These are phyloP conservation scores for Gallinago nigripennis DNA, from an alignment of 2,797 vertebrate species.

Conservation along the genomic window DNA sequence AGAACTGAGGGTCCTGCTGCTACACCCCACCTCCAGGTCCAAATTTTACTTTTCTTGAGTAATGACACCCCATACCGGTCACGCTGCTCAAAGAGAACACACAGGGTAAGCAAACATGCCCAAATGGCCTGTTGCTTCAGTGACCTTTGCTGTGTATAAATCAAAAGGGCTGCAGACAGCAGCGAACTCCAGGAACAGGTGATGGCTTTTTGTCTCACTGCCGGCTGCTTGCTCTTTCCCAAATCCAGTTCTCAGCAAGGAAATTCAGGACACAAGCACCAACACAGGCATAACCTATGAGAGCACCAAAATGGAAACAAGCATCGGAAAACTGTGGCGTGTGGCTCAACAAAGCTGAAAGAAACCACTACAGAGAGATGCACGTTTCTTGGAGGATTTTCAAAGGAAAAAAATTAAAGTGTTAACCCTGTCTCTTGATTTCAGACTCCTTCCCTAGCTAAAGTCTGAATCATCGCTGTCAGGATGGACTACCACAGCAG, in stretches of 20 bases:
- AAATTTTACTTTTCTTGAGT: background rate
- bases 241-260: background rate
- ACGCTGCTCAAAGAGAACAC: background rate
- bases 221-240: background rate
- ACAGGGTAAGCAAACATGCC: background rate
- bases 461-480: accelerated
- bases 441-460: background rate
- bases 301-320: background rate
- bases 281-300: background rate
- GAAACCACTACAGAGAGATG: background rate
- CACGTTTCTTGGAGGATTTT: background rate
- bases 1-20: background rate
- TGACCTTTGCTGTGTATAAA: background rate
- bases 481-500: background rate
- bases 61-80: background rate
- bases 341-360: background rate
- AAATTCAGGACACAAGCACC: background rate
- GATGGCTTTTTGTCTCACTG: background rate
- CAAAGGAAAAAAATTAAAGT: background rate
- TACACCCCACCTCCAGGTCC: background rate
- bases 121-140: background rate
- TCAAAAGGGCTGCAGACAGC: background rate
- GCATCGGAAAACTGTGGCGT: background rate
- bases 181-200: background rate
- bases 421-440: background rate